These are phyloP conservation scores for Phocoena phocoena DNA, from an alignment of 2,113 vertebrate species.

Conservation along the genomic window DNA sequence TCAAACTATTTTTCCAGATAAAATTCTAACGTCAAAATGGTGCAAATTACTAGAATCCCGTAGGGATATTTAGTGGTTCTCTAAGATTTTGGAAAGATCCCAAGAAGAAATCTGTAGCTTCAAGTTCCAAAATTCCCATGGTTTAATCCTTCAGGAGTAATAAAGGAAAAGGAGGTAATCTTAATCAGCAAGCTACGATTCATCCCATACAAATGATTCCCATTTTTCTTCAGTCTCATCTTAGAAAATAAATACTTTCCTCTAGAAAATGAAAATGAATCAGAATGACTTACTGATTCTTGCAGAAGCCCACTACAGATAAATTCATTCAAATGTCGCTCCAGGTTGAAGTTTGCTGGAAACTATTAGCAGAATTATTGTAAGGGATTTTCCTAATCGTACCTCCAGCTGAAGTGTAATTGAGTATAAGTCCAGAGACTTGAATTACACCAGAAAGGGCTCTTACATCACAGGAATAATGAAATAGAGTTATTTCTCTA, in stretches of 20 bases:
- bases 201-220: neutral
- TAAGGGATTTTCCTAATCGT: conserved; percentile 64
- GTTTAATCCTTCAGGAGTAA: conserved; percentile 34
- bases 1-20: conserved; percentile 44
- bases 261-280: conserved; percentile 62
- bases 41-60: conserved; percentile 21
- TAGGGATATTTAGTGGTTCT: conserved; percentile 25
- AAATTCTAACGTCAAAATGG: conserved; percentile 43
- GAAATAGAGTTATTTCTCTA: conserved; percentile 49
- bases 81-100: conserved; percentile 26
- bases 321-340: conserved; percentile 63
- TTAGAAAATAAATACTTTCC: conserved; percentile 72
- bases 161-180: conserved; percentile 6
- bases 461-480: neutral
- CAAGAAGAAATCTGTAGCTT: conserved; percentile 24
- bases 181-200: neutral
- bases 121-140: neutral
- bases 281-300: conserved; percentile 70
- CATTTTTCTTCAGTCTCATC: conserved; percentile 48
- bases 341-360: conserved; percentile 60
- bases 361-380: conserved; percentile 68
- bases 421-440: conserved; percentile 15
- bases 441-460: conserved; percentile 53
- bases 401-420: conserved; percentile 57
- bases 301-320: conserved; percentile 58